These are phyloP conservation scores for Tychaedon coryphoeus DNA, from an alignment of 2,113 vertebrate genomes.

Conservation along the genomic window DNA sequence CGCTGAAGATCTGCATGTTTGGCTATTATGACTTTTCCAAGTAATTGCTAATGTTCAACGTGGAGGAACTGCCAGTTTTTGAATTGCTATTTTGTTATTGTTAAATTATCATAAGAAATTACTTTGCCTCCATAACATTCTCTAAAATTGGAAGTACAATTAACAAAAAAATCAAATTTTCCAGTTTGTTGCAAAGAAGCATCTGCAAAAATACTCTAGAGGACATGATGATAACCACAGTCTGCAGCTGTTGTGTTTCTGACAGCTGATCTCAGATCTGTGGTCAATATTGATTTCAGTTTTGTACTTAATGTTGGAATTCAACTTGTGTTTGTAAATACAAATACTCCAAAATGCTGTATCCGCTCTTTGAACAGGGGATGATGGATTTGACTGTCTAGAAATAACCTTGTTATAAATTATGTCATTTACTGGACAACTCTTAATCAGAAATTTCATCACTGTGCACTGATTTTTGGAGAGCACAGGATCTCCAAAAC, in stretches of 20 bases:
- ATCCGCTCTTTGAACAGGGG: neutral
- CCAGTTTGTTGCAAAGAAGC: neutral
- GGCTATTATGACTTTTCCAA: neutral
- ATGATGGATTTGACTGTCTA: neutral
- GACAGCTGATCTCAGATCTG: constrained; percentile 3
- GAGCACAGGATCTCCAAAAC: neutral
- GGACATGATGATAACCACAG: neutral
- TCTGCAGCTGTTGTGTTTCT: constrained; percentile 7
- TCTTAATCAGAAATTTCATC: neutral
- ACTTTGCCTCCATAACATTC: neutral
- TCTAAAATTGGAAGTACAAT: constrained; percentile 17
- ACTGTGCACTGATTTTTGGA: neutral
- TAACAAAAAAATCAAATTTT: constrained; percentile 44
- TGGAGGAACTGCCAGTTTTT: neutral
- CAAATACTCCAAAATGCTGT: neutral
- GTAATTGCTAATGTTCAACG: neutral
- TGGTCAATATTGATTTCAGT: neutral
- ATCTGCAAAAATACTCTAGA: constrained; percentile 40
- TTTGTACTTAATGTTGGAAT: neutral
- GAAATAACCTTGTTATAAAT: neutral
- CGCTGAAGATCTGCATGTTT: neutral
- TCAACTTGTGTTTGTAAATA: neutral
- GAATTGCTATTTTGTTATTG: neutral
- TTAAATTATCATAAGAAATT: constrained; percentile 21
- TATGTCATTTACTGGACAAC: neutral